Evolutionary conservation across 1,140 invertebrate genomes (phyloP), one percentile per base, ranked within the genome.

Genomic region (Bicyclus anynana): DNA sequence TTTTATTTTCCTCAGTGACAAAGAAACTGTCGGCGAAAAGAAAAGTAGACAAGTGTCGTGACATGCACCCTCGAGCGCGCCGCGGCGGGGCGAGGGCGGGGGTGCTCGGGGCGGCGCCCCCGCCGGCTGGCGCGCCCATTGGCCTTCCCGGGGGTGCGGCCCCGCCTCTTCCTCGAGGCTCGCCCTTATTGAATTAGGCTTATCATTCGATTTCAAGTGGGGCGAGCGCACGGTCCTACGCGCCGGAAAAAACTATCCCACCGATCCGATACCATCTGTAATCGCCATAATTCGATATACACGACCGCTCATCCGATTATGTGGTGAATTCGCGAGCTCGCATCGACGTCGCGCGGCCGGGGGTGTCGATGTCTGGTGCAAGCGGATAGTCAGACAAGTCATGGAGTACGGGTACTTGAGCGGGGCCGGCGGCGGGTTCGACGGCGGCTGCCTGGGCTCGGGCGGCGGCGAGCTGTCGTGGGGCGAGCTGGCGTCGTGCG

Each of bases 401-500:
- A 89, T 90, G 89, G 87, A 90, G 80, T 90, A 90, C 84, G 85
- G 86, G 52, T 90, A 90, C 71, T 68, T 89, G 65, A 84, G 81
- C 73, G 84, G 86, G 29, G 81, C 85, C 14, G 81, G 84, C 52
- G 80, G 84, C 55, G 85, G 85, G 10, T 88, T 88, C 67, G 85
- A 88, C 5, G 73, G 81, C 38, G 76, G 77, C 40, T 88, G 85
- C 59, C 65, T 84, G 57, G 79, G 77, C 21, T 72, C 80, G 16
- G 72, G 82, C 33, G 76, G 82, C 53, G 84, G 84, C 18, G 86
- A 89, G 64, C 72, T 89, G 68, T 85, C 94, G 5, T 96, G 96
- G 85, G 94, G 94, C 18, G 95, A 97, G 81, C 90, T 95, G 60
- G 94, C 94, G 18, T 95, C 94, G 9, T 97, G 95, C 84, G 94